Percentiles rank a stretch among this genome's conserved stretches.
Evolutionary conservation across 1,140 invertebrate species (phyloP).

Genomic region (Atta cephalotes): DNA sequence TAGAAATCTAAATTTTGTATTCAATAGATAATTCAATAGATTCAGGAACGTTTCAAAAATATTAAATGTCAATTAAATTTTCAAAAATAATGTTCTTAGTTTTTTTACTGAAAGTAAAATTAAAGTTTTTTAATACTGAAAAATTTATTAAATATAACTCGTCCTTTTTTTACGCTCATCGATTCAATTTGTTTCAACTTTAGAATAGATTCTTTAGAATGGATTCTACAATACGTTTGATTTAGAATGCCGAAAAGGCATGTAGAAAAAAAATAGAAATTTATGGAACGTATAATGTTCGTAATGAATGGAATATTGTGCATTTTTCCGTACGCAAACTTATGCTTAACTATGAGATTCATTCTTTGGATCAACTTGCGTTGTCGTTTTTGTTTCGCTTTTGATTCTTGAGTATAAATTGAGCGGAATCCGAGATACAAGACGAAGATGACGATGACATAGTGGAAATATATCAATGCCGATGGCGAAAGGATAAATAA

Average conservation of each 20-base stretch:
- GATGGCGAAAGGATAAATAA: slow-evolving; percentile 35
- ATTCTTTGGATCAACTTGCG: slow-evolving; percentile 49
- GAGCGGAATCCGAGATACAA: slow-evolving; percentile 21
- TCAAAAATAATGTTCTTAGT: too few relatives aligned
- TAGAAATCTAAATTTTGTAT: too few relatives aligned
- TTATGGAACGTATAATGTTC: slow-evolving; percentile 18
- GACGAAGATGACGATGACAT: slow-evolving; percentile 22
- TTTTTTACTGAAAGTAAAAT: too few relatives aligned
- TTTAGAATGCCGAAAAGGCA: background rate
- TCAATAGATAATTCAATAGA: too few relatives aligned
- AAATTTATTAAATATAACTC: too few relatives aligned
- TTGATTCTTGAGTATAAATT: slow-evolving; percentile 46
- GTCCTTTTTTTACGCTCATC: too few relatives aligned
- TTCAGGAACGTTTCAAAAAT: too few relatives aligned
- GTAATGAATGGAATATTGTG: slow-evolving; percentile 22
- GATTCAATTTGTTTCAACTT: background rate
- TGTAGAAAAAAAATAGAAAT: background rate
- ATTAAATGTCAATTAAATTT: too few relatives aligned
- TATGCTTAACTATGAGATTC: slow-evolving; percentile 20
- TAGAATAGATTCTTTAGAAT: background rate
- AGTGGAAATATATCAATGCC: slow-evolving; percentile 16
- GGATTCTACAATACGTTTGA: background rate
- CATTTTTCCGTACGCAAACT: slow-evolving; percentile 31
- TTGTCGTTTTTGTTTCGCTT: slow-evolving; percentile 59
- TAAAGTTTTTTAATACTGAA: too few relatives aligned